These are phyloP conservation scores for Toxotes lorentzi DNA, from an alignment of 2,797 vertebrate genomes.

Conservation along the genomic window DNA sequence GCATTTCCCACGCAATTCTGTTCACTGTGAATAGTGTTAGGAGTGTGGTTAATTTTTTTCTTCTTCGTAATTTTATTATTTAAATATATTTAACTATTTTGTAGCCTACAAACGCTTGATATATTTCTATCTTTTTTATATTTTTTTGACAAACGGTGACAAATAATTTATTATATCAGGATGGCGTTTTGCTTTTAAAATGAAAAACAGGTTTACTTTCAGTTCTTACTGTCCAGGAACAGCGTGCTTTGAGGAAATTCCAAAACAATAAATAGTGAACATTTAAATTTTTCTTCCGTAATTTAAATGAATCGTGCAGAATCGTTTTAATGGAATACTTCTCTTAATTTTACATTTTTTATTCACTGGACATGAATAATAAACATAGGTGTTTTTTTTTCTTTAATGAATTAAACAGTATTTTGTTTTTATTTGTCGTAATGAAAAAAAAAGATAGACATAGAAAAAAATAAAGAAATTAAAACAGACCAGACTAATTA, in stretches of 20 bases:
- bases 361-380: background rate
- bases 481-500: background rate
- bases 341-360: background rate
- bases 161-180: background rate
- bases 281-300: background rate
- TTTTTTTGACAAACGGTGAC: background rate
- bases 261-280: background rate
- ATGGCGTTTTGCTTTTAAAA: background rate
- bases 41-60: background rate
- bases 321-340: background rate
- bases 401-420: no score
- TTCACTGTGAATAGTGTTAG: constrained; percentile 13
- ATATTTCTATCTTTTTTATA: background rate
- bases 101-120: fast-evolving
- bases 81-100: background rate
- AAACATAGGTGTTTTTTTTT: background rate
- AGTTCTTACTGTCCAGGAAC: background rate
- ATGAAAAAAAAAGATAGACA: background rate
- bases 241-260: background rate
- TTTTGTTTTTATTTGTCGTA: background rate
- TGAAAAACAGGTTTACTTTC: background rate
- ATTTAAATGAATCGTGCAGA: background rate
- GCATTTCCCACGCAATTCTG: constrained; percentile 65
- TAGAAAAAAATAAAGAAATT: background rate
- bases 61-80: background rate